Evolutionary conservation across 2,888 invertebrate species (phyloP), one percentile per base, ranked within the genome.

Genomic region (Ennomos erosarius): DNA sequence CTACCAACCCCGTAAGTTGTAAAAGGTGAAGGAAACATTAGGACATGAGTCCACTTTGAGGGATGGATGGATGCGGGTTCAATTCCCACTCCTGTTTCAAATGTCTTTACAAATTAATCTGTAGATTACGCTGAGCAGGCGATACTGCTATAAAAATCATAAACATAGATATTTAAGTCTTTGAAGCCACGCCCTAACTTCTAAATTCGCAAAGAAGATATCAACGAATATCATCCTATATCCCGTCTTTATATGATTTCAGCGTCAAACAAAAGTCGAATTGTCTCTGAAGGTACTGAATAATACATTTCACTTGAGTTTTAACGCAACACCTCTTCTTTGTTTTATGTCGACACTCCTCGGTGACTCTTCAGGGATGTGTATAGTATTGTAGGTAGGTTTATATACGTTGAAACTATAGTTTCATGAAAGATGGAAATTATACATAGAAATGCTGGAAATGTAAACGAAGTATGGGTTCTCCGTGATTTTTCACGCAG

Each of bases 291-390:
- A 74, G 67, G 69, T 74, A 74, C 78, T 84, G 85, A 85, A 85
- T 85, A 85, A 84, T 76, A 84, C 85, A 85, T 84, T 79, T 79
- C 83, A 78, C 82, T 83, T 80, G 78, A 83, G 82, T 82, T 81
- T 82, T 82, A 82, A 85, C 82, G 75, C 82, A 83, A 82, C 84
- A 84, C 82, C 81, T 81, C 71, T 76, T 74, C 82, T 83, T 84
- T 84, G 82, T 84, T 79, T 79, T 74, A 64, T 66, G 61, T n/a
- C n/a, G n/a, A n/a, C n/a, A n/a, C 74, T 73, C 69, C 69, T 67
- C 67, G 65, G 66, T 64, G 61, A 56, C 60, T 59, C 69, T 67
- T 66, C 50, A 53, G 64, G 64, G 62, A 62, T 58, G 50, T 56
- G 53, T 43, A 12, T n/a, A n/a, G n/a, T n/a, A n/a, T 52, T 60